A percentile compares a stretch with the other conserved stretches of the same genome.
Conservation (phyloP, 2,797 vertebrate species). For the Coendou prehensilis region DNA sequence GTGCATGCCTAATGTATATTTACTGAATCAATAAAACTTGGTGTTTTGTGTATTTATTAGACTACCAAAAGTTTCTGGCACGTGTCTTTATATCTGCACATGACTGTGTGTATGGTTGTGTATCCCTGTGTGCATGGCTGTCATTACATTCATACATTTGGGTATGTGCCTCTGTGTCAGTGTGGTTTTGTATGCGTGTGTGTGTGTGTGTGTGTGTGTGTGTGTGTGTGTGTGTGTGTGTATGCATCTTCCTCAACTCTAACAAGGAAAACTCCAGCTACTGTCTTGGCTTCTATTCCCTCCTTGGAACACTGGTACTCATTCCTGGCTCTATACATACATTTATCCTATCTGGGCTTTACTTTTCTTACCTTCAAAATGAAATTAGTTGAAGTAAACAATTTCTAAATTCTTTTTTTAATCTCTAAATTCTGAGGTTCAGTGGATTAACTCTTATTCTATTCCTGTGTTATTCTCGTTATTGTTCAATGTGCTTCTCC, state of each 20-base stretch:
- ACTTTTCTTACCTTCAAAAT: neutral
- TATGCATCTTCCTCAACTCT: neutral
- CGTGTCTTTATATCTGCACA: neutral
- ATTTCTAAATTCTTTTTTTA: neutral
- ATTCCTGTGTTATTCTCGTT: neutral
- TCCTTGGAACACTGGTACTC: neutral
- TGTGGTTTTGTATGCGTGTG: neutral
- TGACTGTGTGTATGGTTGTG: neutral
- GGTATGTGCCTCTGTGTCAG: neutral
- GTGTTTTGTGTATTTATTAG: neutral
- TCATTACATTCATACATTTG: neutral
- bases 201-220: neutral
- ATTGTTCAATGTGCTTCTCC: neutral
- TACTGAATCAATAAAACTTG: slow-evolving; percentile 16
- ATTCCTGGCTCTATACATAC: neutral
- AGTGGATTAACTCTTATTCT: neutral
- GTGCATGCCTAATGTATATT: neutral
- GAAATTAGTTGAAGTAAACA: neutral
- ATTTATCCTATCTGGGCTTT: neutral
- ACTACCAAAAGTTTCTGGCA: neutral
- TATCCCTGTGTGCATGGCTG: neutral
- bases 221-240: neutral
- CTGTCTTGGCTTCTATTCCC: neutral
- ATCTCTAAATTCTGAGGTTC: neutral
- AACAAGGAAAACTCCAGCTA: neutral